Percentiles rank a stretch among this genome's conserved stretches.
Conservation (phyloP, 2,113 vertebrate genomes). For the Riparia riparia region DNA sequence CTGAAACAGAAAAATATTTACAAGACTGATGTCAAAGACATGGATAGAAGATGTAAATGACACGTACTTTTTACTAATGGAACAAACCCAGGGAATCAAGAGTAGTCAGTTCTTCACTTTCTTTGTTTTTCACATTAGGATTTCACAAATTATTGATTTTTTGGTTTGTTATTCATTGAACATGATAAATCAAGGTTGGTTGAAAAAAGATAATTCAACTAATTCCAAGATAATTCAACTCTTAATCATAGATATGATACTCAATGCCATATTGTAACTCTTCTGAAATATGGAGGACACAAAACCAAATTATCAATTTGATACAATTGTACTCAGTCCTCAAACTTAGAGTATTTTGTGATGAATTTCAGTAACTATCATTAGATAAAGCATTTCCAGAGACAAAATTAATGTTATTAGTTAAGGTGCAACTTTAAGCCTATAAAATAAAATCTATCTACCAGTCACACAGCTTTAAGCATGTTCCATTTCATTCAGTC, state of each 20-base stretch:
- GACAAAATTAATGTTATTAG: not conserved
- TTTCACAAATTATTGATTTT: not conserved
- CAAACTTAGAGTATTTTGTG: not conserved
- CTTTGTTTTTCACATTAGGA: not conserved
- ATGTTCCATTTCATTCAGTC: not conserved
- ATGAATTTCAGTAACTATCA: not conserved
- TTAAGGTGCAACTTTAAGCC: not conserved
- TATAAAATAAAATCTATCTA: not conserved
- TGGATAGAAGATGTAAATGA: not conserved
- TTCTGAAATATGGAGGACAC: not conserved
- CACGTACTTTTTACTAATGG: not conserved
- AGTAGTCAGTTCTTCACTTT: not conserved
- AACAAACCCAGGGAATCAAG: not conserved
- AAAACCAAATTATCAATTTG: not conserved
- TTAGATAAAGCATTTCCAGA: not conserved
- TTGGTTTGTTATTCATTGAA: not conserved
- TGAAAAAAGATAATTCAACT: not conserved
- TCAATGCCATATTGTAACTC: not conserved
- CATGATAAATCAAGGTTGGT: not conserved
- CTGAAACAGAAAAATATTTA: not conserved
- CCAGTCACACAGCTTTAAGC: not conserved
- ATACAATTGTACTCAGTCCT: not conserved
- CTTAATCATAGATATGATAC: not conserved
- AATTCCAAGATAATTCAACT: not conserved
- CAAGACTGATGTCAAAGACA: not conserved